Evolutionary conservation across 1,140 invertebrate species (phyloP).

Genomic region (Drosophila pseudoananassae): DNA sequence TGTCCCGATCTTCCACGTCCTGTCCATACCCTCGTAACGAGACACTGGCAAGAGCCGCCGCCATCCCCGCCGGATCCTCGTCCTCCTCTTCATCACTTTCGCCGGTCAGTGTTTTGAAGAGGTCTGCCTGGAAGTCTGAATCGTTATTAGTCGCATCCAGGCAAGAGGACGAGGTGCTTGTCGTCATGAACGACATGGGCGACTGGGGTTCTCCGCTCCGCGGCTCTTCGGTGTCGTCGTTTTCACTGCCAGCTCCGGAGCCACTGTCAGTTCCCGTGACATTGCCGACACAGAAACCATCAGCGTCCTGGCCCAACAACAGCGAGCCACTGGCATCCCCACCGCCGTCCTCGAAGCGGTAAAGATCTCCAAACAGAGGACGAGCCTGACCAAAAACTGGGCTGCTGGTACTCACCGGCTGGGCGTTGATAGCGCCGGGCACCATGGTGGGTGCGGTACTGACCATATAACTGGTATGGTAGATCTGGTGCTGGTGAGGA

Average conservation of each 20-base stretch:
- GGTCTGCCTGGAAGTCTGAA: background rate
- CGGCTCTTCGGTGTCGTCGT: constrained; percentile 6
- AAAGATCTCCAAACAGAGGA: constrained; percentile 28
- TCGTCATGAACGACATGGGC: background rate
- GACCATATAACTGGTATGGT: constrained; percentile 43
- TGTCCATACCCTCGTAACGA: background rate
- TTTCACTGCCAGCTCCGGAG: background rate
- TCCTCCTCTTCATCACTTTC: background rate
- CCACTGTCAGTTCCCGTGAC: background rate
- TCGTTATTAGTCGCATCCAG: background rate
- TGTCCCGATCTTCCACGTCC: background rate
- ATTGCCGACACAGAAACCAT: constrained; percentile 6
- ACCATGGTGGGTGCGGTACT: background rate
- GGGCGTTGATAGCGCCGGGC: background rate
- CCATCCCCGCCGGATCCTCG: background rate
- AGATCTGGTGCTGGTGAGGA: constrained; percentile 15
- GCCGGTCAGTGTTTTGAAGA: background rate
- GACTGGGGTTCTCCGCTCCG: background rate
- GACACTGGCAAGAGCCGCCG: background rate
- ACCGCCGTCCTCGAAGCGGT: constrained; percentile 55
- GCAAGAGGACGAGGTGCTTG: constrained; percentile 16
- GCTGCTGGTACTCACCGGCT: background rate
- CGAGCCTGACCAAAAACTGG: constrained; percentile 6
- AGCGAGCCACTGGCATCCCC: constrained; percentile 57
- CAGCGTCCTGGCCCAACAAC: constrained; percentile 28